Base-by-base conservation (phyloP, 1,140 invertebrate species). In the Pseudomyrmex flavicornis region DNA sequence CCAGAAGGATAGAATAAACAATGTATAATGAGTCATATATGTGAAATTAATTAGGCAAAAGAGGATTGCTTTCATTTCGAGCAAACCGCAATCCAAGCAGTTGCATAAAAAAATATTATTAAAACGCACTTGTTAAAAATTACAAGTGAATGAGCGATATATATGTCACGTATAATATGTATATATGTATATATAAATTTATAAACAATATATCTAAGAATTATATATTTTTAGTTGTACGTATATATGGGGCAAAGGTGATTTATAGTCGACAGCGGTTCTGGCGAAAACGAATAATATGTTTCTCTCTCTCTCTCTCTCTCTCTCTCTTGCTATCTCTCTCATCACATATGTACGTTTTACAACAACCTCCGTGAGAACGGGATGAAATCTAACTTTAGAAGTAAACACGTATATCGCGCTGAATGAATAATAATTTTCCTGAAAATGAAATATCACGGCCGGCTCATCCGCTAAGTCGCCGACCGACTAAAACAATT, bases 381-480 rank as follows among this genome's bases (percentile, higher is more conserved):
- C 17, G 7, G n/a, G 20, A 44, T 56, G 13, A n/a, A 70, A 70
- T 70, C 52, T 35, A 77, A 80, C 20, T 80, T 79, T 48, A 44
- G 8, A 20, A 26, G 2, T 50, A 72, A 80, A 61, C 76, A 61
- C 22, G 13, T 50, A 70, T 58, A 48, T 58, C 65, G 65, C 26
- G 46, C 54, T 59, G 66, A 59, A 62, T 79, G 54, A 69, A 59
- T 79, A 59, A 79, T 68, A 79, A 77, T 77, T 65, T 59, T 52
- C 20, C 44, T 46, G 44, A 15, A 70, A 50, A 70, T 70, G 66
- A 72, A 80, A 72, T 80, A 79, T 70, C 65, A 58, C 65, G 35
- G 20, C 12, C 56, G 26, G 35, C 35, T 35, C 35, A 35, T 35
- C 35, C 35, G 35, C 35, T 63, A 22, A 26, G 58, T 79, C 54